Percentiles rank a stretch among this genome's conserved stretches.
Conservation (phyloP, 2,888 invertebrate species). For the Ornithoptera alexandrae region DNA sequence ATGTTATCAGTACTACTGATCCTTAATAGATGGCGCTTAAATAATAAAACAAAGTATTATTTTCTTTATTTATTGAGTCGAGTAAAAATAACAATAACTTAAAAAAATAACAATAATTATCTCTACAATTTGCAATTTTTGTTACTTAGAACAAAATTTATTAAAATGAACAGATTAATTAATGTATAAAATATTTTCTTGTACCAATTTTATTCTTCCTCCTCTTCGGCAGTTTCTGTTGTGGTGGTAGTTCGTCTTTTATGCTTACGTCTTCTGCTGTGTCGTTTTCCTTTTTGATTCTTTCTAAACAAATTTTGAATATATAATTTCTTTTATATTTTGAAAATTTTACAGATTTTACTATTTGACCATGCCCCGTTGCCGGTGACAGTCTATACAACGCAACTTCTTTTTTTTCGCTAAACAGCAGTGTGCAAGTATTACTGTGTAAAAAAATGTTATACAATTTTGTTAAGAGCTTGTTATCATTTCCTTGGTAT, state of each 20-base stretch:
- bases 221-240: slow-evolving; percentile 47
- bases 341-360: no score
- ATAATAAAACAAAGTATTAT: neutral
- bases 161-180: slow-evolving; percentile 4
- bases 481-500: no score
- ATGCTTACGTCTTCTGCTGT: slow-evolving; percentile 48
- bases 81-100: slow-evolving; percentile 1
- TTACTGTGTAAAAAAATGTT: no score
- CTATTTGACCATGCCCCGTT: no score
- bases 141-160: neutral
- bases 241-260: slow-evolving; percentile 43
- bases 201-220: slow-evolving; percentile 39
- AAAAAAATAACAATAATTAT: slow-evolving; percentile 10
- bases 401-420: no score
- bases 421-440: no score
- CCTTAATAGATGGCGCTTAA: slow-evolving; percentile 7
- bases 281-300: slow-evolving; percentile 53
- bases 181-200: slow-evolving; percentile 15
- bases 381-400: no score
- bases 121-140: neutral
- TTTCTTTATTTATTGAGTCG: neutral
- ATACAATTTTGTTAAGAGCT: no score
- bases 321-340: no score
- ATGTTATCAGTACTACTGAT: neutral
- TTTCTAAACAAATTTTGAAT: slow-evolving; percentile 33